Conservation (phyloP, 2,888 invertebrate genomes). For the Chromoteleia sp. region DNA sequence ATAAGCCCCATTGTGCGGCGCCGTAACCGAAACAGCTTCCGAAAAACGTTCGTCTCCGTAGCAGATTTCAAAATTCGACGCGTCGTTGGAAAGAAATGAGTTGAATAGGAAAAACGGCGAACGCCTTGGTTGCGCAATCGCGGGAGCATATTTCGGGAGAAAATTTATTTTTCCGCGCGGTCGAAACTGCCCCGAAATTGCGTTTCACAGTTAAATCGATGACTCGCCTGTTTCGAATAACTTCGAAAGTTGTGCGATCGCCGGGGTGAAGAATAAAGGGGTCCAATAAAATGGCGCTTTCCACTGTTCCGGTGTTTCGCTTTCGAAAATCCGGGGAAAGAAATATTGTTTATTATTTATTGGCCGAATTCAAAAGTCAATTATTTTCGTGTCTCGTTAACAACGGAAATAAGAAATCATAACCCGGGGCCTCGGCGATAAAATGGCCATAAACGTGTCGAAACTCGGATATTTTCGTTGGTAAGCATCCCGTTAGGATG, state of each 20-base stretch:
- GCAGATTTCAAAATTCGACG: not conserved
- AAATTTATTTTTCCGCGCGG: not conserved
- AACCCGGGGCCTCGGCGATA: not conserved
- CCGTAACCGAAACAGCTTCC: slow-evolving; percentile 24
- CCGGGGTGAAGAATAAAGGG: not conserved
- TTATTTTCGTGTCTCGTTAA: slow-evolving; percentile 11
- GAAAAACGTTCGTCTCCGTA: not conserved
- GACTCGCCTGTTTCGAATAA: not conserved
- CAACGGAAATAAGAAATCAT: slow-evolving; percentile 21
- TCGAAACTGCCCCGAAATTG: not conserved
- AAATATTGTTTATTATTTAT: slow-evolving; percentile 5
- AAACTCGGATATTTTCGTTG: slow-evolving; percentile 20
- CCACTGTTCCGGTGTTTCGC: not conserved
- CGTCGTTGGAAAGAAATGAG: not conserved
- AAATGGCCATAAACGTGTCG: slow-evolving; percentile 32
- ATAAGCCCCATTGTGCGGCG: not conserved
- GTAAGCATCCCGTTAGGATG: slow-evolving; percentile 19
- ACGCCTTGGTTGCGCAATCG: not conserved
- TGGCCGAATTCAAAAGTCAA: slow-evolving; percentile 11
- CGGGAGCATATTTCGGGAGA: not conserved
- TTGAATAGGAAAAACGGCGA: slow-evolving; percentile 13
- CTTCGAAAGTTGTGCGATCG: slow-evolving; percentile 12
- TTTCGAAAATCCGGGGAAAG: not conserved
- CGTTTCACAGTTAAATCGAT: slow-evolving; percentile 13
- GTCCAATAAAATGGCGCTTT: slow-evolving; percentile 7